Conservation (phyloP, 2,888 invertebrate genomes). For the Notodonta dromedarius region DNA sequence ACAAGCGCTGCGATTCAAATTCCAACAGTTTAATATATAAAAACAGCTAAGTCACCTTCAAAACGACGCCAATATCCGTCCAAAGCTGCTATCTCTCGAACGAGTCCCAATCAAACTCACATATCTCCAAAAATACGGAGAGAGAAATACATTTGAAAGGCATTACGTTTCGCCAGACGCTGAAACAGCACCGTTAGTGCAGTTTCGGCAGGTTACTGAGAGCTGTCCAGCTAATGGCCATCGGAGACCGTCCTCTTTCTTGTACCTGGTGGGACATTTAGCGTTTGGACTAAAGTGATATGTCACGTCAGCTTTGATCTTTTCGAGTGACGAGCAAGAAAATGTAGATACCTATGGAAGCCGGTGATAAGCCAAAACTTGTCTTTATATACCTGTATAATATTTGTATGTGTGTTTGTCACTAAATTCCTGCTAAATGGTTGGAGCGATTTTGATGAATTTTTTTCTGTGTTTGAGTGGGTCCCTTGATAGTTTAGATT, state of each 20-base stretch:
- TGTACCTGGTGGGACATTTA: constrained; percentile 54
- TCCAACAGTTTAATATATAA: background rate
- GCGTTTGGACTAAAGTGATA: constrained; percentile 6
- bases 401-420: too few relatives aligned
- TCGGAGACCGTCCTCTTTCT: constrained; percentile 59
- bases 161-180: constrained; percentile 52
- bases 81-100: constrained; percentile 18
- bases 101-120: constrained; percentile 41
- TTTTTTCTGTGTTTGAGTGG: too few relatives aligned
- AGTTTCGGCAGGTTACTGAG: constrained; percentile 54
- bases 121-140: constrained; percentile 36
- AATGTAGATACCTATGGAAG: too few relatives aligned
- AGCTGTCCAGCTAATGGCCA: constrained; percentile 59
- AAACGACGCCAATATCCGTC: constrained; percentile 14
- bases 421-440: too few relatives aligned
- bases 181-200: constrained; percentile 54
- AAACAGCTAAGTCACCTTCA: background rate
- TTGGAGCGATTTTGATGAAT: too few relatives aligned
- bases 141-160: constrained; percentile 44
- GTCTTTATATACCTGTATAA: too few relatives aligned
- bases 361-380: too few relatives aligned
- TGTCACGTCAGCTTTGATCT: constrained; percentile 6
- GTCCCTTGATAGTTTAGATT: too few relatives aligned
- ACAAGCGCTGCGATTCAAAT: too few relatives aligned
- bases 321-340: background rate